Evolutionary conservation across 2,797 vertebrate genomes (phyloP).

Genomic region (Glyptemys insculpta): DNA sequence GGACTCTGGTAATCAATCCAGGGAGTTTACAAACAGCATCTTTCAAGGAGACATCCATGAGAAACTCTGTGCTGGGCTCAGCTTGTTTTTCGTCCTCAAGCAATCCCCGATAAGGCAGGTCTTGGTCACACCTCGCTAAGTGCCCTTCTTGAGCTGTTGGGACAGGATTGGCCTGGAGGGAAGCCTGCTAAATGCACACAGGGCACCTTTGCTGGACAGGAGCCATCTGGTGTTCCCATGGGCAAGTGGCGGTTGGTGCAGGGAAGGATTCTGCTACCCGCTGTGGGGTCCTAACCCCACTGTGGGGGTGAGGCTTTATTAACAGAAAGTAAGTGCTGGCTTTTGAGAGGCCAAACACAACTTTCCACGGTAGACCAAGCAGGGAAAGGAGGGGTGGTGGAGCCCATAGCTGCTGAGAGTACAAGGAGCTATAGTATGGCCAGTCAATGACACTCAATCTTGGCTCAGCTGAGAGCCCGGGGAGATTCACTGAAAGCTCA

Average conservation of each 20-base stretch:
- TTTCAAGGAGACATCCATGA: conserved; percentile 1
- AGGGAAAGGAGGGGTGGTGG: background rate
- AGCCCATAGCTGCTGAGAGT: background rate
- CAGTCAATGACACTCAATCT: background rate
- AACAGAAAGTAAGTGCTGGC: background rate
- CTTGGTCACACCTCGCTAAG: conserved; percentile 58
- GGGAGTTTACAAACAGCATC: background rate
- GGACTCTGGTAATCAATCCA: background rate
- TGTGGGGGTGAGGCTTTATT: background rate
- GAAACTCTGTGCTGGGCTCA: background rate
- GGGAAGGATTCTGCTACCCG: background rate
- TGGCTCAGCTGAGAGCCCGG: background rate
- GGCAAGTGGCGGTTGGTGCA: background rate
- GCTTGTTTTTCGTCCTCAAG: conserved; percentile 43
- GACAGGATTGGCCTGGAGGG: background rate
- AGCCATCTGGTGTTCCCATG: background rate
- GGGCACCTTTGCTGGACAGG: rapidly evolving
- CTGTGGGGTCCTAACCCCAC: background rate
- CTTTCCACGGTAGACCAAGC: background rate
- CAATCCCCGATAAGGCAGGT: conserved; percentile 43
- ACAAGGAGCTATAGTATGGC: background rate
- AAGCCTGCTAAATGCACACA: background rate
- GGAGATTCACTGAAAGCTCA: background rate
- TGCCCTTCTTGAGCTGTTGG: background rate
- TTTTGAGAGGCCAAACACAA: background rate